These are phyloP conservation scores for Oxystoma pomonae DNA, from an alignment of 2,888 invertebrate species.

Conservation along the genomic window DNA sequence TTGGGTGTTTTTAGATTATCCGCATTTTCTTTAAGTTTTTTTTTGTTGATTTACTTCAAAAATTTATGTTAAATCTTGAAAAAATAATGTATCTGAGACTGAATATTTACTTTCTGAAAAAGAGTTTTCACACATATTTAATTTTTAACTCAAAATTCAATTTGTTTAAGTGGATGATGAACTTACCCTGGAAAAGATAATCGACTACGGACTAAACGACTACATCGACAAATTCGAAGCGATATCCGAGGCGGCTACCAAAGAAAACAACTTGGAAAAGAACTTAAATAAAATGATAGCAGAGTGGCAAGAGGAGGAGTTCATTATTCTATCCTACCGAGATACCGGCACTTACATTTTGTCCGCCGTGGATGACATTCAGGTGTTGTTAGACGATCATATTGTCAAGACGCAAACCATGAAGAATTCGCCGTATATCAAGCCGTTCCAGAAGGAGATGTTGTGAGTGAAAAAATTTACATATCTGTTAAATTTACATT, in stretches of 20 bases:
- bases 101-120: too few species aligned
- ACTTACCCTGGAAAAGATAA: slow-evolving; percentile 78
- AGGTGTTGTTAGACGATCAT: slow-evolving; percentile 89
- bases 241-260: slow-evolving; percentile 93
- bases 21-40: too few species aligned
- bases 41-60: too few species aligned
- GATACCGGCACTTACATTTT: slow-evolving; percentile 89
- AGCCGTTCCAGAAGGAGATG: slow-evolving; percentile 85
- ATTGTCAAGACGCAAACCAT: slow-evolving; percentile 96
- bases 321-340: slow-evolving; percentile 69
- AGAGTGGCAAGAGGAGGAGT: slow-evolving; percentile 84
- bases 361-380: slow-evolving; percentile 90
- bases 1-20: too few species aligned
- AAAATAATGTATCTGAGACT: too few species aligned
- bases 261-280: slow-evolving; percentile 90
- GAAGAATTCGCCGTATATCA: slow-evolving; percentile 95
- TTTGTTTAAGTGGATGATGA: slow-evolving; percentile 64
- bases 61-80: too few species aligned
- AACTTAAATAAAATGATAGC: slow-evolving; percentile 82
- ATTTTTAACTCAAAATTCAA: too few species aligned
- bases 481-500: slow-evolving; percentile 4
- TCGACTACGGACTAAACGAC: slow-evolving; percentile 85
- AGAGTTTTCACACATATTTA: too few species aligned
- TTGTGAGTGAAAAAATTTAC: slow-evolving; percentile 53
- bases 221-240: slow-evolving; percentile 85